Base-by-base conservation (phyloP, 2,888 invertebrate genomes). In the Desoria tigrina region DNA sequence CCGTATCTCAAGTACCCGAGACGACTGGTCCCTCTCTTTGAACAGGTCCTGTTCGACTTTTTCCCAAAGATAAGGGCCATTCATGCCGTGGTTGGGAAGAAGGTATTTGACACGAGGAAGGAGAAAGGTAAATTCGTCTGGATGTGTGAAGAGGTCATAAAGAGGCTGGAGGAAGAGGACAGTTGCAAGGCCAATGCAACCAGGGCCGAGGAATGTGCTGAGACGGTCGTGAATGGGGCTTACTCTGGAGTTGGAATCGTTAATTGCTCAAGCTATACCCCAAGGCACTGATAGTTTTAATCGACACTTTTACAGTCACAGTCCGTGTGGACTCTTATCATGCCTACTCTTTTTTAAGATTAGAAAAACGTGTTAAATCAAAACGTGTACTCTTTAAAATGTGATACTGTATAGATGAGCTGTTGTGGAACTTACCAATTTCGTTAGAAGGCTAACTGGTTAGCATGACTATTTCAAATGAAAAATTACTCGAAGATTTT, bases 1-100 rank as follows among this genome's bases (percentile, higher is more conserved):
- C 61, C 55, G 27, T 73, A 71, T 42, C 72, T 72, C 1, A 54
- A 49, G 28, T 68, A 68, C 37, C 68, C 68, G 37, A 54, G 32
- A 9, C 24, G 75, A 37, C 49, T 66, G 14, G 73, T 75, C 11
- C 68, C 73, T 2, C 37, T 68, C 2, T 75, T 73, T 73, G 75
- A 75, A 45, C 70, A 73, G 61, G 59, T 73, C n/a, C 59, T 75
- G 11, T 73, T 74, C 49, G 75, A 75, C 37, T 74, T 73, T 42
- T 75, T 75, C 56, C 58, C 68, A 1, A 65, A 66, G 16, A 72
- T 68, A 2, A 63, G 65, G 42, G 69, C 73, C 6, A 67, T 75
- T 45, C 75, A 75, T 60, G 74, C 71, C 9, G 42, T 57, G 23
- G 18, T 2, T 23, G 37, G 21, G 14, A 27, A 63, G 23, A 69